These are phyloP conservation scores for Pollachius pollachius DNA, from an alignment of 2,113 vertebrate species.

Conservation along the genomic window DNA sequence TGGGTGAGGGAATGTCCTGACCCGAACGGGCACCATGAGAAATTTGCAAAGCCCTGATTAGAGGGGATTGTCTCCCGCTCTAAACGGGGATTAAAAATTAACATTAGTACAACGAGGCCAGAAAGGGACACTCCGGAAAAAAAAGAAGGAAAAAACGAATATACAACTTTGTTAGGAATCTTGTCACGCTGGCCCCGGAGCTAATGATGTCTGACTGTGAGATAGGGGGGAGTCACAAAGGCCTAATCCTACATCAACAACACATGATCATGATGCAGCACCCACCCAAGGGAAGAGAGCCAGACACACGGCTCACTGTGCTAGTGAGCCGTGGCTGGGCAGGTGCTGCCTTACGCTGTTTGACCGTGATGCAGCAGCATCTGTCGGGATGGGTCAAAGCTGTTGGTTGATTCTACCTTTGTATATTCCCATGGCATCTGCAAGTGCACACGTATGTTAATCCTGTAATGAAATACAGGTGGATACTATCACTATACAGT, in stretches of 20 bases:
- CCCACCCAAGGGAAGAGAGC: too few species aligned
- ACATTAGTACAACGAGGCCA: slow-evolving; percentile 13
- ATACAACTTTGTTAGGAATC: slow-evolving; percentile 21
- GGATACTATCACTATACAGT: too few species aligned
- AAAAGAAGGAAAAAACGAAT: slow-evolving; percentile 23
- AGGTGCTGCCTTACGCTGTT: too few species aligned
- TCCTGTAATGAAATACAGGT: too few species aligned
- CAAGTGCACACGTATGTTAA: too few species aligned
- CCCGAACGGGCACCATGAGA: slow-evolving; percentile 36
- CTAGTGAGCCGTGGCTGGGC: too few species aligned
- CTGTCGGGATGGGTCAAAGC: too few species aligned
- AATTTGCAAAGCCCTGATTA: slow-evolving; percentile 51
- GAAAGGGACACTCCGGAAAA: slow-evolving; percentile 6
- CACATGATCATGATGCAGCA: background rate
- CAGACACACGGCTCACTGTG: too few species aligned
- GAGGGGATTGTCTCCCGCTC: slow-evolving; percentile 37
- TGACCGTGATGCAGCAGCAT: too few species aligned
- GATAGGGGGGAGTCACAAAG: slow-evolving; percentile 13
- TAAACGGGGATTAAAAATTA: slow-evolving; percentile 39
- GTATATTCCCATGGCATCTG: too few species aligned
- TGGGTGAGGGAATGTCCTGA: slow-evolving; percentile 35
- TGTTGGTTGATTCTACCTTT: too few species aligned
- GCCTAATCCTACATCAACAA: slow-evolving; percentile 24
- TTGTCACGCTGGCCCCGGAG: slow-evolving; percentile 15
- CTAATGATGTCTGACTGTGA: slow-evolving; percentile 4